Evolutionary conservation across 2,797 vertebrate species (phyloP).

Genomic region (Rousettus madagascariensis): DNA sequence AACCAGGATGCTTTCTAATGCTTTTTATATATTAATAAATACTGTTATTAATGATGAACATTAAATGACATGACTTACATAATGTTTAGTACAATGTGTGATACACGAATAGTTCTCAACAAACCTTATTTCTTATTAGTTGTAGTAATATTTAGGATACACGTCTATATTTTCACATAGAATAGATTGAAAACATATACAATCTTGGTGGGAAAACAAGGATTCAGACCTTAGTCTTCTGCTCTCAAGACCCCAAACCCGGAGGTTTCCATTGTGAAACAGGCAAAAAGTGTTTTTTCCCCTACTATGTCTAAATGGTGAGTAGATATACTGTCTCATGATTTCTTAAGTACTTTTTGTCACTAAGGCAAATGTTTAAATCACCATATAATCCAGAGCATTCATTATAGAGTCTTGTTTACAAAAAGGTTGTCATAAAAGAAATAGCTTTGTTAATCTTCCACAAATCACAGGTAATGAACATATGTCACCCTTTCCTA

Average conservation of each 20-base stretch:
- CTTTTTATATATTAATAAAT: background rate
- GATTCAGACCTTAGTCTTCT: background rate
- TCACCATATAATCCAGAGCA: background rate
- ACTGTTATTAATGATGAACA: background rate
- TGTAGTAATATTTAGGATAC: background rate
- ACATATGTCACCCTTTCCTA: background rate
- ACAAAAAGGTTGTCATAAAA: background rate
- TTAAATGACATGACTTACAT: background rate
- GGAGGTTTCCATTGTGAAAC: background rate
- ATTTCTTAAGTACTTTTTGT: conserved; percentile 1
- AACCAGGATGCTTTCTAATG: background rate
- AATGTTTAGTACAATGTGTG: background rate
- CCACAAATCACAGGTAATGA: background rate
- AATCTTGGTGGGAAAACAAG: background rate
- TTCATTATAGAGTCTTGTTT: background rate
- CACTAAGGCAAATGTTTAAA: background rate
- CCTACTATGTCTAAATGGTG: background rate
- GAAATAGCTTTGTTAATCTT: background rate
- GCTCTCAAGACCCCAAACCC: background rate
- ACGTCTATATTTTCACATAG: background rate
- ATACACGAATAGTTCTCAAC: background rate
- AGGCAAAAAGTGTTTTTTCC: background rate
- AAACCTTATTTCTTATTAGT: background rate
- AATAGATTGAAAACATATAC: background rate
- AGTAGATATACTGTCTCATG: background rate